Percentiles rank a stretch among this genome's conserved stretches.
These are phyloP conservation scores for Heteromurus nitidus DNA, from an alignment of 2,888 invertebrate species.

Conservation along the genomic window DNA sequence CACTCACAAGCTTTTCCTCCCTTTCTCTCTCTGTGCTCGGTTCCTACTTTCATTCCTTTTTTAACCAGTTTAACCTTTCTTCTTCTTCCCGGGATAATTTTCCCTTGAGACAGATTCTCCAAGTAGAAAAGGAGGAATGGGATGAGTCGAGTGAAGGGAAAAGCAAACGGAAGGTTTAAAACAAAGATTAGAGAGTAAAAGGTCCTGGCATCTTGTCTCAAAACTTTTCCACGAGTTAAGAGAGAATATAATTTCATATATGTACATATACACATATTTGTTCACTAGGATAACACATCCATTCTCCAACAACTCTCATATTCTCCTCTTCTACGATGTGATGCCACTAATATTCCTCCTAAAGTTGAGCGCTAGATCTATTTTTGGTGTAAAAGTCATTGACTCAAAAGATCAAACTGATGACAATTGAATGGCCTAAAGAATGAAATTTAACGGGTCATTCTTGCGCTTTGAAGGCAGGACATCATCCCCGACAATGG, in stretches of 20 bases:
- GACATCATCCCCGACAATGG: slow-evolving; percentile 1
- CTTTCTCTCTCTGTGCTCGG: slow-evolving; percentile 3
- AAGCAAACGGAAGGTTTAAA: slow-evolving; percentile 49
- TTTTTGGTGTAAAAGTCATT: no score
- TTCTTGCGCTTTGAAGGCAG: slow-evolving; percentile 29
- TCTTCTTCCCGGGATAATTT: slow-evolving; percentile 47
- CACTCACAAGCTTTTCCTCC: no score
- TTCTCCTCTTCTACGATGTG: no score
- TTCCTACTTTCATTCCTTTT: slow-evolving; percentile 2
- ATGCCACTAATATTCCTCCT: no score
- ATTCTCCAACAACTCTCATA: no score
- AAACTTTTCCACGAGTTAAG: slow-evolving; percentile 23
- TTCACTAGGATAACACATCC: no score
- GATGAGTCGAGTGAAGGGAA: slow-evolving; percentile 42
- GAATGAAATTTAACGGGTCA: slow-evolving; percentile 29
- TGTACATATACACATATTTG: not conserved
- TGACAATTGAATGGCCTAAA: not conserved
- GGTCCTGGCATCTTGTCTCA: slow-evolving; percentile 36
- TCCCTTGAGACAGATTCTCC: slow-evolving; percentile 47
- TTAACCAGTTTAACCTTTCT: slow-evolving; percentile 38
- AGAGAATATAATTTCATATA: not conserved
- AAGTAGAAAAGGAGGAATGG: slow-evolving; percentile 14
- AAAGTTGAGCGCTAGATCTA: no score
- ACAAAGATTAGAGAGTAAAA: slow-evolving; percentile 59
- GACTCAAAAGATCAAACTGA: slow-evolving; percentile 20